Evolutionary conservation across 2,113 vertebrate genomes (phyloP).

Genomic region (Odontesthes bonariensis): DNA sequence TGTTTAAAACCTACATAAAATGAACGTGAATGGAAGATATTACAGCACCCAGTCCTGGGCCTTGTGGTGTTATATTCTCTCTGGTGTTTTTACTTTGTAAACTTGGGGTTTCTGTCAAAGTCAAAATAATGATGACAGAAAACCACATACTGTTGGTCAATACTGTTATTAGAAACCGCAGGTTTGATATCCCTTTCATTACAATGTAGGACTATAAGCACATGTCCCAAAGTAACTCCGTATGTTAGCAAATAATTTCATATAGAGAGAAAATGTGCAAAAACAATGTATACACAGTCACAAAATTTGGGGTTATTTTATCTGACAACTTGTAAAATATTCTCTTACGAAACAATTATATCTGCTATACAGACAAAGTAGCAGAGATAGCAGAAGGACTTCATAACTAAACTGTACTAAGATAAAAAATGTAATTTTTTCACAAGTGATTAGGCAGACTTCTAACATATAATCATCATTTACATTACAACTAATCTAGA

Average conservation of each 20-base stretch:
- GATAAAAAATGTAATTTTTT: not conserved
- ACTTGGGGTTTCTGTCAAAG: slow-evolving; percentile 81
- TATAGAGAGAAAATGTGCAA: not conserved
- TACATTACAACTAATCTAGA: slow-evolving; percentile 25
- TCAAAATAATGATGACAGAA: slow-evolving; percentile 76
- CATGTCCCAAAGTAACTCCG: slow-evolving; percentile 53
- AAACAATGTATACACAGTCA: not conserved
- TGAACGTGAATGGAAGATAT: slow-evolving; percentile 86
- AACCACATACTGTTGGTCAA: slow-evolving; percentile 80
- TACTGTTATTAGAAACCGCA: slow-evolving; percentile 78
- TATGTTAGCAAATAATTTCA: slow-evolving; percentile 46
- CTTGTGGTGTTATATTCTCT: slow-evolving; percentile 69
- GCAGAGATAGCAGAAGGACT: not conserved
- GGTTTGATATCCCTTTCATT: slow-evolving; percentile 76
- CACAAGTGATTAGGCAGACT: not conserved
- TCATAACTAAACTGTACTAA: not conserved
- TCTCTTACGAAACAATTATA: no score
- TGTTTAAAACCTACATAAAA: slow-evolving; percentile 88
- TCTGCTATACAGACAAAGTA: not conserved
- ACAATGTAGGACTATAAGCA: slow-evolving; percentile 48
- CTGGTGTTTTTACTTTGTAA: slow-evolving; percentile 74
- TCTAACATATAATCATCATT: slow-evolving; percentile 19
- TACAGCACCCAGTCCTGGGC: slow-evolving; percentile 68
- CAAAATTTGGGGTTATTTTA: not conserved
- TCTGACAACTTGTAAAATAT: no score